A percentile compares a stretch with the other conserved stretches of the same genome.
Evolutionary conservation across 2,888 invertebrate genomes (phyloP).

Genomic region (Platycheirus rosarum): DNA sequence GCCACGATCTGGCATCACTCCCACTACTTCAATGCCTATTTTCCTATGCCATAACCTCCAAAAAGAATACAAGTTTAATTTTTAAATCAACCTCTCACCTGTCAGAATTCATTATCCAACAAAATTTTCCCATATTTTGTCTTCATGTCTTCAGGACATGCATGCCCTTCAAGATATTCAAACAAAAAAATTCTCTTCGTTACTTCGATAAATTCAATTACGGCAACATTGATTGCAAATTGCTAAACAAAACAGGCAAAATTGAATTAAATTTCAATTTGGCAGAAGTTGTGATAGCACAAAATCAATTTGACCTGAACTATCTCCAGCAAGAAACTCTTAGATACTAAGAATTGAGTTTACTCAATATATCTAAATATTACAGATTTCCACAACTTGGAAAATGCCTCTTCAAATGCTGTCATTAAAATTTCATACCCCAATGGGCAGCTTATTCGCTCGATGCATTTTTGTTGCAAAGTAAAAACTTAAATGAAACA

Average conservation of each 20-base stretch:
- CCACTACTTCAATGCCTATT: too few relatives aligned
- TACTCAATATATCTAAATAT: not conserved
- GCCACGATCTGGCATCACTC: too few relatives aligned
- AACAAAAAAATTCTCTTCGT: too few relatives aligned
- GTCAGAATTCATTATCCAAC: too few relatives aligned
- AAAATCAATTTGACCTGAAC: not conserved
- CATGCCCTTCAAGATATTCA: too few relatives aligned
- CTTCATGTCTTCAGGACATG: too few relatives aligned
- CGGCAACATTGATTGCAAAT: not conserved
- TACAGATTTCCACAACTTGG: not conserved
- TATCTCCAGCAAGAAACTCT: not conserved
- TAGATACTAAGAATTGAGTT: not conserved
- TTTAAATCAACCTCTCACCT: too few relatives aligned
- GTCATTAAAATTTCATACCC: slow-evolving; percentile 2
- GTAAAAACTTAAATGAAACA: slow-evolving; percentile 1
- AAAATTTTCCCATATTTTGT: too few relatives aligned
- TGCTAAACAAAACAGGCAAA: not conserved
- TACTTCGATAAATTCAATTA: not conserved
- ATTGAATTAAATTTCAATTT: not conserved
- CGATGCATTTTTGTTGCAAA: slow-evolving; percentile 8
- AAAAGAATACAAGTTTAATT: too few relatives aligned
- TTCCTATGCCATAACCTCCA: too few relatives aligned
- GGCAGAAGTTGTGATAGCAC: not conserved
- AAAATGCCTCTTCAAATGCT: not conserved
- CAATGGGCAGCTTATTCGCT: not conserved